phyloP scores from a whole-genome alignment of 2,113 vertebrate species.

The Nothobranchius kuhntae region DNA sequence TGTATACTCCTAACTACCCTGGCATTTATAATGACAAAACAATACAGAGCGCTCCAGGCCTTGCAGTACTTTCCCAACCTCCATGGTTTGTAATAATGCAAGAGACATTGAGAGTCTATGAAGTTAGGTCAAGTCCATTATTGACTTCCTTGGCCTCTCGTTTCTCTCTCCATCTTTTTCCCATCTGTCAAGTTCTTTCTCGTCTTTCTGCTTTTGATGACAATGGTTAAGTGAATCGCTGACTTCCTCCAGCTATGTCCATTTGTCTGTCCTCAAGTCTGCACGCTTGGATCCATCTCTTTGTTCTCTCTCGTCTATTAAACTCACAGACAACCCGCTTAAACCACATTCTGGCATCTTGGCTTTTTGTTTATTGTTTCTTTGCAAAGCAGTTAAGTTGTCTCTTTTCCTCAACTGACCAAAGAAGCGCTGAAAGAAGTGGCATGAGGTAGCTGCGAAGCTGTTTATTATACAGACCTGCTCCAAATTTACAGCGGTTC shows the following conservation, averaged over 20 bases:
- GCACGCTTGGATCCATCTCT: conserved; percentile 46
- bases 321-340: conserved; percentile 55
- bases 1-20: conserved; percentile 42
- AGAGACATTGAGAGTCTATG: conserved; percentile 32
- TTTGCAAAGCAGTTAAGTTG: conserved; percentile 4
- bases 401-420: conserved; percentile 17
- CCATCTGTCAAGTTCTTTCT: conserved; percentile 42
- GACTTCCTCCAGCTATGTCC: conserved; percentile 47
- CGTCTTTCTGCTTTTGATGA: conserved; percentile 38
- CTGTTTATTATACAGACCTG: neutral
- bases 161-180: conserved; percentile 22
- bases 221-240: conserved; percentile 55
- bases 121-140: conserved; percentile 61
- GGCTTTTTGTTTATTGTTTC: neutral
- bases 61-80: conserved; percentile 9
- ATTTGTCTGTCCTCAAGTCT: conserved; percentile 38
- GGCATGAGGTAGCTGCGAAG: conserved; percentile 3
- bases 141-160: conserved; percentile 50
- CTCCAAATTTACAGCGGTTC: neutral
- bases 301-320: conserved; percentile 51
- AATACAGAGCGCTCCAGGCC: conserved; percentile 22
- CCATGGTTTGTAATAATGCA: conserved; percentile 40
- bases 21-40: conserved; percentile 64
- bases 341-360: conserved; percentile 27
- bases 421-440: conserved; percentile 25